These are phyloP conservation scores for Acleris cristana DNA, from an alignment of 2,888 invertebrate species.

Conservation along the genomic window DNA sequence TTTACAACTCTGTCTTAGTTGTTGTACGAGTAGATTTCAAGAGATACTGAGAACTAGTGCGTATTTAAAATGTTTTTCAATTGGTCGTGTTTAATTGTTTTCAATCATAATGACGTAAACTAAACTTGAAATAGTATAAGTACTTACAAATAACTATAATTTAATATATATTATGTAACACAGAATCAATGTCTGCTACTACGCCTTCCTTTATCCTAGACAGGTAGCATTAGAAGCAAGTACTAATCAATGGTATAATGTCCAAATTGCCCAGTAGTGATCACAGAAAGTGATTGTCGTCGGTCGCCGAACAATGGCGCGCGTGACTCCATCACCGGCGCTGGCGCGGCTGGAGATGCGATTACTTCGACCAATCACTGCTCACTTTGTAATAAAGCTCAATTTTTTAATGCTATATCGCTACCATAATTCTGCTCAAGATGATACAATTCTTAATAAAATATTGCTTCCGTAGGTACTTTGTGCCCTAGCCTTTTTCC, in stretches of 20 bases:
- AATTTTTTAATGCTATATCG: conserved; percentile 4
- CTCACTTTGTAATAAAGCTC: conserved; percentile 41
- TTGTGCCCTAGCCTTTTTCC: conserved; percentile 5
- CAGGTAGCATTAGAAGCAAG: conserved; percentile 27
- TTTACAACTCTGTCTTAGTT: too few species aligned
- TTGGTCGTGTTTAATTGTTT: too few species aligned
- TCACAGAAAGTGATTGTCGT: conserved; percentile 40
- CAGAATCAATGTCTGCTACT: too few species aligned
- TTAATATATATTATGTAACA: too few species aligned
- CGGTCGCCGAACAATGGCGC: conserved; percentile 59
- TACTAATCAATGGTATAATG: conserved; percentile 31
- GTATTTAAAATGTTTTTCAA: too few species aligned
- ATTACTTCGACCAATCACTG: conserved; percentile 42
- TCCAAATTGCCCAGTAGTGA: conserved; percentile 47
- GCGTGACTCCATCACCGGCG: conserved; percentile 65
- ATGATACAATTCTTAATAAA: conserved; percentile 8
- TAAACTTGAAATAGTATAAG: too few species aligned
- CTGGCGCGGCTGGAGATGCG: conserved; percentile 41
- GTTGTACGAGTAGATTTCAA: too few species aligned
- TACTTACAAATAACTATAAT: too few species aligned
- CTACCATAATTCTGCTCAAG: conserved; percentile 15
- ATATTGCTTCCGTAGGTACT: conserved; percentile 1
- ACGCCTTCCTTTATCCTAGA: neutral
- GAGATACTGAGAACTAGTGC: too few species aligned
- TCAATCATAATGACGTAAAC: too few species aligned